These are phyloP conservation scores for Mystacides longicornis DNA, from an alignment of 2,888 invertebrate genomes.

Conservation along the genomic window DNA sequence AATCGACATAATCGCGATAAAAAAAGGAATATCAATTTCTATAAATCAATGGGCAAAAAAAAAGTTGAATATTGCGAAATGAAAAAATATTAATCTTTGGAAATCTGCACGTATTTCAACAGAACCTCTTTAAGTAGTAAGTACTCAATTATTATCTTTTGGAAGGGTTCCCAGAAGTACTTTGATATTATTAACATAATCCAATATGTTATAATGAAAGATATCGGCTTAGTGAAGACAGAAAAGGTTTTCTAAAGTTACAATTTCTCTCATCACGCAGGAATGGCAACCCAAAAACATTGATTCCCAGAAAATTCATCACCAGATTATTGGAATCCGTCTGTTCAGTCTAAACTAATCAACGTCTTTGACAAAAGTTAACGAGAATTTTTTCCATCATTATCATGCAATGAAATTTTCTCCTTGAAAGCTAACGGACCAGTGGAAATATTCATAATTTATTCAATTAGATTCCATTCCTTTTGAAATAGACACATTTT, in stretches of 20 bases:
- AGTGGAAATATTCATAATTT: too few relatives aligned
- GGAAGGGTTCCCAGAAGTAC: neutral
- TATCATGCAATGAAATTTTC: too few relatives aligned
- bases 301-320: too few relatives aligned
- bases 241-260: neutral
- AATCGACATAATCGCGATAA: neutral
- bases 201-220: neutral
- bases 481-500: too few relatives aligned
- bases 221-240: too few relatives aligned
- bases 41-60: neutral
- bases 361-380: too few relatives aligned
- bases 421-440: too few relatives aligned
- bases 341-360: too few relatives aligned
- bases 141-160: neutral
- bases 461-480: too few relatives aligned
- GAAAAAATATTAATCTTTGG: slow-evolving; percentile 1
- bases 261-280: neutral
- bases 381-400: too few relatives aligned
- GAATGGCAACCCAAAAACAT: neutral
- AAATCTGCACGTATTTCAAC: neutral
- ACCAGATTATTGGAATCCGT: too few relatives aligned
- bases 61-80: too few relatives aligned
- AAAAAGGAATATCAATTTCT: neutral
- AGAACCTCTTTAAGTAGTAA: neutral
- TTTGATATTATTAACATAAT: neutral